These are phyloP conservation scores for Limnothrissa miodon DNA, from an alignment of 2,113 vertebrate species.

Conservation along the genomic window DNA sequence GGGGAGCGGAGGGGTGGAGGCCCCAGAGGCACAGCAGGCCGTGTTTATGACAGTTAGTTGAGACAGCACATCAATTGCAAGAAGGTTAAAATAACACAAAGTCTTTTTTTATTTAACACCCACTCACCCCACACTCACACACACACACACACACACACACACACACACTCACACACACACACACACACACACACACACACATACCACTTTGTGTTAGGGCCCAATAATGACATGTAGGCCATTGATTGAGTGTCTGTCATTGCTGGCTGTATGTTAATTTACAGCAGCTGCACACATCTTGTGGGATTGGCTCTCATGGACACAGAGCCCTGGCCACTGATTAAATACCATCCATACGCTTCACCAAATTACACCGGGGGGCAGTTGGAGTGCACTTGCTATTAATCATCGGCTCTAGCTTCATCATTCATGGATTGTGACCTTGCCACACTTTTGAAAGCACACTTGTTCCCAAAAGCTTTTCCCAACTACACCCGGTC, in stretches of 20 bases:
- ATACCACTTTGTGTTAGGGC: not conserved
- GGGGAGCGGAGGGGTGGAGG: not conserved
- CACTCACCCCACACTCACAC: no score
- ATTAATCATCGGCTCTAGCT: not conserved
- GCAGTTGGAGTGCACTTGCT: not conserved
- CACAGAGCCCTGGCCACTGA: not conserved
- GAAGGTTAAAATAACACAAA: not conserved
- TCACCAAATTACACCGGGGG: not conserved
- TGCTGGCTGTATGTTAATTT: not conserved
- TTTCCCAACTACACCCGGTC: not conserved
- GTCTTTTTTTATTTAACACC: not conserved
- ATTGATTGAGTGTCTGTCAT: not conserved
- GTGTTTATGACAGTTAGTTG: not conserved
- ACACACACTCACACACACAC: not conserved
- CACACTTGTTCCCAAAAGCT: not conserved
- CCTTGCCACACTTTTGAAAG: not conserved
- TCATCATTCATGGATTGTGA: not conserved
- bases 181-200: not conserved
- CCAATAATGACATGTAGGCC: not conserved
- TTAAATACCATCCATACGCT: not conserved
- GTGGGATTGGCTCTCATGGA: not conserved
- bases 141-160: not conserved
- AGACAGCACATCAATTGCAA: not conserved
- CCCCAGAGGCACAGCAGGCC: not conserved
- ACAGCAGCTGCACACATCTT: not conserved